phyloP scores from a whole-genome alignment of 2,113 vertebrate genomes.

The Tichodroma muraria region DNA sequence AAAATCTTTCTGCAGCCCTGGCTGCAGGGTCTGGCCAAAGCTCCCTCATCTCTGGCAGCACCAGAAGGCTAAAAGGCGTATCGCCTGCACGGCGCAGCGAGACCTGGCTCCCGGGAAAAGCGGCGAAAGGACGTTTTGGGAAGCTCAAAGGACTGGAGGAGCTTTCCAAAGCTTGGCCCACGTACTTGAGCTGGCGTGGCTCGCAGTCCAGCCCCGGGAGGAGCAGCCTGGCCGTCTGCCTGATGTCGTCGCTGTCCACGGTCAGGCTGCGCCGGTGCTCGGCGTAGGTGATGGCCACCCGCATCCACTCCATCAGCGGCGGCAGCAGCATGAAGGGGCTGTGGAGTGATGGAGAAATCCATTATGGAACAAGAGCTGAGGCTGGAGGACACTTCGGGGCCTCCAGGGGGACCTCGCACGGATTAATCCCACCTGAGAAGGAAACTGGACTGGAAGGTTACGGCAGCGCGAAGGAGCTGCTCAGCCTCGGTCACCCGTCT shows the following conservation, averaged over 20 bases:
- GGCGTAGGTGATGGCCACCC: slow-evolving; percentile 92
- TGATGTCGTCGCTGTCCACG: slow-evolving; percentile 93
- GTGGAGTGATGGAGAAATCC: not conserved
- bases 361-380: fast-evolving
- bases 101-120: fast-evolving
- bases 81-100: fast-evolving
- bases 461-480: not conserved
- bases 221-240: slow-evolving; percentile 89
- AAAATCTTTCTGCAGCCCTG: too few relatives aligned
- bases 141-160: not conserved
- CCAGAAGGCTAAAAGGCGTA: too few relatives aligned
- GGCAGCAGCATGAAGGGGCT: slow-evolving; percentile 96
- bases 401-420: not conserved
- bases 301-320: slow-evolving; percentile 98
- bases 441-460: not conserved
- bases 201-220: slow-evolving; percentile 95
- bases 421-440: not conserved
- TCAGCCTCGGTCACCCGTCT: not conserved
- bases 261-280: slow-evolving; percentile 92
- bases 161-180: not conserved
- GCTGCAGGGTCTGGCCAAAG: not conserved
- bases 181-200: slow-evolving; percentile 92
- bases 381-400: fast-evolving
- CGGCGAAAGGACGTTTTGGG: fast-evolving
- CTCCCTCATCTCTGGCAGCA: not conserved